Conservation (phyloP, 2,888 invertebrate genomes). For the Timema podura region DNA sequence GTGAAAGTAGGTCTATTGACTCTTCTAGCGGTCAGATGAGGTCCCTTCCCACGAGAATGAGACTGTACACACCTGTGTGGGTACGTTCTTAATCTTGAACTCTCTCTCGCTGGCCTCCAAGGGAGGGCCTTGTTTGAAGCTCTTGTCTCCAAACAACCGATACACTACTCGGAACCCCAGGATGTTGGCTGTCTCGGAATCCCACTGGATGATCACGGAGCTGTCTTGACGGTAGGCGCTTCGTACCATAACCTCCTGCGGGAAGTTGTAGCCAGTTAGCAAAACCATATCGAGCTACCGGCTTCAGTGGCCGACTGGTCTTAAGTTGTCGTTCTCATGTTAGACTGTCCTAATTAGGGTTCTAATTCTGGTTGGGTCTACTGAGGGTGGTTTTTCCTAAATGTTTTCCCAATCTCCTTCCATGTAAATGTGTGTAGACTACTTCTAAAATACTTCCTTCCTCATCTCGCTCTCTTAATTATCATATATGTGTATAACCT, state of each 20-base stretch:
- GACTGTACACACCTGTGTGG: constrained; percentile 63
- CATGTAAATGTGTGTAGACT: too few relatives aligned
- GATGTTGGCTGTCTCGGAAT: constrained; percentile 80
- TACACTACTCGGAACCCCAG: constrained; percentile 88
- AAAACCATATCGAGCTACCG: neutral
- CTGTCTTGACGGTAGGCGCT: constrained; percentile 82
- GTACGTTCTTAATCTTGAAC: constrained; percentile 90
- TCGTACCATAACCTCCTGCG: constrained; percentile 75
- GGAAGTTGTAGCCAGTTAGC: neutral
- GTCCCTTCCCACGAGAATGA: too few relatives aligned
- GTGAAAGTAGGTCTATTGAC: too few relatives aligned
- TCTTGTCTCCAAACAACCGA: constrained; percentile 82
- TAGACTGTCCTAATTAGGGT: too few relatives aligned
- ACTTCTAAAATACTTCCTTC: too few relatives aligned
- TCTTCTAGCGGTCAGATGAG: too few relatives aligned
- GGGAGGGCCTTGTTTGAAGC: constrained; percentile 86
- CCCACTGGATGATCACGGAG: constrained; percentile 88
- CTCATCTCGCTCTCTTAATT: too few relatives aligned
- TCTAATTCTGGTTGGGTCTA: too few relatives aligned
- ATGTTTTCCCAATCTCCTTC: too few relatives aligned
- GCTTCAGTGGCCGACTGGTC: constrained; percentile 40
- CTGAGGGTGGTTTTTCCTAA: too few relatives aligned
- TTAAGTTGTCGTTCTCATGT: too few relatives aligned
- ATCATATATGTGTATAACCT: too few relatives aligned
- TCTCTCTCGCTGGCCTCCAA: constrained; percentile 85